Evolutionary conservation across 1,140 invertebrate genomes (phyloP), one percentile per base, ranked within the genome.

Genomic region (Paralvinella palmiformis): DNA sequence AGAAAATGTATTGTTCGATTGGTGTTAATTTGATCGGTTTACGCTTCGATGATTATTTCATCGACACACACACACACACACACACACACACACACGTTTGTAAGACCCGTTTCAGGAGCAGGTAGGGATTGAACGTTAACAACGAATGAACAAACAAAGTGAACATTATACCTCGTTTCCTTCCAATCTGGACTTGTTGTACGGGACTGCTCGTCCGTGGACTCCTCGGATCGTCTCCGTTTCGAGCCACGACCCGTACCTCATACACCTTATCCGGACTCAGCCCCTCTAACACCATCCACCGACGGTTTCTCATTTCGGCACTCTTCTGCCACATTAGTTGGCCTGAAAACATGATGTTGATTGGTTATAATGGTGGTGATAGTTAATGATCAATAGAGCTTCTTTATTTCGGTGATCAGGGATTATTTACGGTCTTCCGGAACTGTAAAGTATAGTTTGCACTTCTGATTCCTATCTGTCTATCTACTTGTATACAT

Each of bases 91-190:
- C 45, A 24, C 15, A 48, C 45, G 13, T 44, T 44, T 13, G n/a
- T n/a, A n/a, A n/a, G n/a, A n/a, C n/a, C n/a, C n/a, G n/a, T n/a
- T n/a, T n/a, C n/a, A n/a, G n/a, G n/a, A n/a, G n/a, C n/a, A n/a
- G n/a, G n/a, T n/a, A n/a, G n/a, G n/a, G n/a, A n/a, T n/a, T n/a
- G n/a, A n/a, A n/a, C n/a, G n/a, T n/a, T n/a, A n/a, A n/a, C n/a
- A n/a, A n/a, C n/a, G n/a, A n/a, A n/a, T n/a, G n/a, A n/a, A n/a
- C n/a, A n/a, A n/a, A n/a, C n/a, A n/a, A n/a, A n/a, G n/a, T n/a
- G n/a, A n/a, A n/a, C n/a, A n/a, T n/a, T n/a, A n/a, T 15, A 65
- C 64, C 64, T 55, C 57, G 31, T 41, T 59, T 65, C 15, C 37
- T 24, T n/a, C 64, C 64, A 22, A 65, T 60, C n/a, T 59, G 41